These are phyloP conservation scores for Thera obeliscata DNA, from an alignment of 2,888 invertebrate genomes.

Conservation along the genomic window DNA sequence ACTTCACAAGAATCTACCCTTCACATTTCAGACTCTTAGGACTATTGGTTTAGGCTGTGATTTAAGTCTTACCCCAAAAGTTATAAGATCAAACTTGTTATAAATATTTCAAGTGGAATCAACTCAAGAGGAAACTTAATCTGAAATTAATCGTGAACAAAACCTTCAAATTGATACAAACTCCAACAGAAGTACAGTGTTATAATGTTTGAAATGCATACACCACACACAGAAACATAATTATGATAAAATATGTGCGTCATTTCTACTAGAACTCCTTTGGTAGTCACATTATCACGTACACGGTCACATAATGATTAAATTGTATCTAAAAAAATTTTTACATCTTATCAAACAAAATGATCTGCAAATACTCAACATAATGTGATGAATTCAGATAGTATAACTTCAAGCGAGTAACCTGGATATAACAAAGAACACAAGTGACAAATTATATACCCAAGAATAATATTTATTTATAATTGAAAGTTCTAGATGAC, in stretches of 20 bases:
- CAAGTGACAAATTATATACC: conserved; percentile 11
- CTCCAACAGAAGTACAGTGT: not conserved
- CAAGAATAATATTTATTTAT: conserved; percentile 15
- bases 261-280: not conserved
- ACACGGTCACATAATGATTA: conserved; percentile 1
- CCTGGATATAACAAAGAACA: not conserved
- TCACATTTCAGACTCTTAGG: too few relatives aligned
- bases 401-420: not conserved
- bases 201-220: conserved; percentile 10
- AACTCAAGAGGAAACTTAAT: conserved; percentile 3
- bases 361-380: not conserved
- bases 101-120: conserved; percentile 14
- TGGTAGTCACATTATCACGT: not conserved
- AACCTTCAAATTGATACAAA: conserved; percentile 8
- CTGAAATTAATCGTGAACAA: conserved; percentile 8
- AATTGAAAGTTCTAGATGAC: conserved; percentile 15
- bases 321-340: not conserved
- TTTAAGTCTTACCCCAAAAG: not conserved
- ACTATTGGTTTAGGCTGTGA: too few relatives aligned
- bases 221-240: not conserved
- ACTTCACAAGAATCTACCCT: too few relatives aligned
- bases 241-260: not conserved
- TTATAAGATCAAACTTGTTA: not conserved
- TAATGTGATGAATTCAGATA: not conserved
- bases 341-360: not conserved